Conservation (phyloP, 2,888 invertebrate species). For the Drosophila cracens region DNA sequence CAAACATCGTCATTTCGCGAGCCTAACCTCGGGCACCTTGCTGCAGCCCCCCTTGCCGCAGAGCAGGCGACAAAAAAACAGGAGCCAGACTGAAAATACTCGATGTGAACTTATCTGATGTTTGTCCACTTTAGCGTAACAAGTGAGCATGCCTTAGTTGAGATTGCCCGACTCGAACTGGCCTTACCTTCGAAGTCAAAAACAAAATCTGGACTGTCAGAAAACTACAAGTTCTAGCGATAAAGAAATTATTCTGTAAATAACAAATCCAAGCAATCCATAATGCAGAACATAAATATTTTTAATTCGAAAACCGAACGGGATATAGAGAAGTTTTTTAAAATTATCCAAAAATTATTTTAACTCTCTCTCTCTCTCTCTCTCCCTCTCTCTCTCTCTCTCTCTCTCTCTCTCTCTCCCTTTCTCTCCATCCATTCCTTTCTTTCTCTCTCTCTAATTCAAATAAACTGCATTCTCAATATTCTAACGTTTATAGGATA, state of each 20-base stretch:
- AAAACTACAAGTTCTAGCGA: not conserved
- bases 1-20: not conserved
- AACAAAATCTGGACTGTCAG: not conserved
- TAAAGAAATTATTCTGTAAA: not conserved
- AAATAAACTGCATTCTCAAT: not conserved
- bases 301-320: not conserved
- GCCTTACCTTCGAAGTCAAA: not conserved
- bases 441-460: not conserved
- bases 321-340: not conserved
- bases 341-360: not conserved
- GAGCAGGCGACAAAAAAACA: not conserved
- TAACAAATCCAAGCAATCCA: not conserved
- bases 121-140: not conserved
- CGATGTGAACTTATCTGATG: slow-evolving; percentile 1
- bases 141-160: not conserved
- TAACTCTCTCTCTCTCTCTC: not conserved
- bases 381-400: not conserved
- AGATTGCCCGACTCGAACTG: not conserved
- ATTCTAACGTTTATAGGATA: slow-evolving; percentile 1
- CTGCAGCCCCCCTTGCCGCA: not conserved
- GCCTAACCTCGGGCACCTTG: slow-evolving; percentile 5
- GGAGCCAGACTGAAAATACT: not conserved
- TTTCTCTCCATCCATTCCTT: not conserved
- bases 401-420: not conserved
- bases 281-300: not conserved